Base-by-base conservation (phyloP, 2,888 invertebrate species). In the Drosophila robusta region DNA sequence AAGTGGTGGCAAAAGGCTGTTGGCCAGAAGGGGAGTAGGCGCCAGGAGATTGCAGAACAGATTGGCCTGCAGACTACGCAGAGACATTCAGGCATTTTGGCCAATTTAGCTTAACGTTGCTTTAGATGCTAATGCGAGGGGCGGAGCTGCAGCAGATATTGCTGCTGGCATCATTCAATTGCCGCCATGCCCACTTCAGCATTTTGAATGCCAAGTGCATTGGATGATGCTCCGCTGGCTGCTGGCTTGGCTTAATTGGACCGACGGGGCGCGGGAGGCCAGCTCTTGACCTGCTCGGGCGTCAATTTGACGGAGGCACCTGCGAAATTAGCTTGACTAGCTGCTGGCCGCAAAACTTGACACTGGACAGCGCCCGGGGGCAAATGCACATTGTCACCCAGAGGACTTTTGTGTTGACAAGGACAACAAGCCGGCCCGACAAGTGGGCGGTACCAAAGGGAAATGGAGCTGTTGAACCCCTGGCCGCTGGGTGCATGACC, bases 141-240 rank as follows among this genome's bases (percentile, higher is more conserved):
- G 12, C 12, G 12, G 11, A 12, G 34, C 12, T 34, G 34, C 16
- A 16, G 55, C 55, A 47, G 45, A 34, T 34, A 16, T 18, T 32
- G 66, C 38, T 67, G 73, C 58, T 71, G 70, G 70, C 76, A 83
- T 86, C 84, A 86, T 86, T 82, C 80, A 80, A 86, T 86, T 82
- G 83, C 66, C 49, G 69, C 67, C 70, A 71, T 63, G 77, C 63
- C 63, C 73, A 78, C 69, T 78, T 75, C 42, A 75, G 57, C 68
- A 70, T 65, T 80, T 75, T 67, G 74, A 74, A 84, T 78, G 65
- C 63, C 70, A 74, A 74, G 67, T 79, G 50, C 50, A 57, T 57
- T 69, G 73, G 57, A 63, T 64, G 74, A 69, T 57, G 71, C 61
- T 74, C 51, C 52, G 50, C 62, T 61, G 60, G 63, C 51, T 71